Conservation (phyloP, 2,797 vertebrate genomes). For the Poecilia gillii region DNA sequence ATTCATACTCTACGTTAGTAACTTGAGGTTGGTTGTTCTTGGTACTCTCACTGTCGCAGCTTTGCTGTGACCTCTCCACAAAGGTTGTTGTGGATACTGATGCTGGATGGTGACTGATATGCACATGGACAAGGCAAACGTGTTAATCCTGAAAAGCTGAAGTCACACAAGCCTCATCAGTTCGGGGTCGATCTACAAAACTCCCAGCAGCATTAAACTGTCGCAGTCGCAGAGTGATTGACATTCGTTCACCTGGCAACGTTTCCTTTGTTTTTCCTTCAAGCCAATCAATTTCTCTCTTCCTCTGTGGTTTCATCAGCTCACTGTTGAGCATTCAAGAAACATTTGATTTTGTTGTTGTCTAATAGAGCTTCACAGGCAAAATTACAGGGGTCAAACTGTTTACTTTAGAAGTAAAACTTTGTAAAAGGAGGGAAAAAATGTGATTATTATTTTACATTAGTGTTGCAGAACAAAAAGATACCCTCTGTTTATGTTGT, state of each 20-base stretch:
- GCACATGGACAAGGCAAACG: constrained; percentile 3
- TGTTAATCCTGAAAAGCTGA: constrained; percentile 2
- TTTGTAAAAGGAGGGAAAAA: neutral
- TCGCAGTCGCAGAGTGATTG: constrained; percentile 6
- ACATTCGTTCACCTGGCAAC: neutral
- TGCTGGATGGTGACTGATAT: neutral
- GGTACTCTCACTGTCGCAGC: neutral
- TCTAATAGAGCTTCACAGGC: neutral
- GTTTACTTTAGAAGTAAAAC: neutral
- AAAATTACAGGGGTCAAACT: neutral
- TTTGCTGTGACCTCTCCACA: neutral
- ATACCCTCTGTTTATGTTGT: neutral
- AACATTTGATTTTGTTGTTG: constrained; percentile 2
- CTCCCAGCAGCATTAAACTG: constrained; percentile 8
- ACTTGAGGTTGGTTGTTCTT: neutral
- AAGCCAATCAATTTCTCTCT: constrained; percentile 10
- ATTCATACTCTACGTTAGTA: neutral
- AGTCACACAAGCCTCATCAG: neutral
- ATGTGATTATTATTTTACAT: neutral
- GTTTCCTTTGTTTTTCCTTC: constrained; percentile 4
- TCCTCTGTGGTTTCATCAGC: constrained; percentile 8
- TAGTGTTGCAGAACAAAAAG: neutral
- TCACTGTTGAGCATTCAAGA: neutral
- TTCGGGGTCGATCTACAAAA: neutral
- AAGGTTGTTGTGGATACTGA: neutral